Conservation (phyloP, 1,140 invertebrate genomes). For the Orussus abietinus region DNA sequence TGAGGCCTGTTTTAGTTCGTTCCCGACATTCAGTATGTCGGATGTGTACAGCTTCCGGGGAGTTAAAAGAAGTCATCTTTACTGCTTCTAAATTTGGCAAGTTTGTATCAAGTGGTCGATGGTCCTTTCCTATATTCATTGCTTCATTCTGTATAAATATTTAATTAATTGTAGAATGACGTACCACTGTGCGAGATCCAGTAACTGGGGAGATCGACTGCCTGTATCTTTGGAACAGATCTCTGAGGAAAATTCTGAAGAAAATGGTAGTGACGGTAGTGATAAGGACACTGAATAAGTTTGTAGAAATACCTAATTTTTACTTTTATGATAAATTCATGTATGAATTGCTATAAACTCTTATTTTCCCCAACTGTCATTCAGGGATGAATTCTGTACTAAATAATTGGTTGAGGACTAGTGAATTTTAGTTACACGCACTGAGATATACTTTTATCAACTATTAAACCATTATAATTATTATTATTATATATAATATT, state of each 20-base stretch:
- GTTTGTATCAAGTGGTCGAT: constrained; percentile 43
- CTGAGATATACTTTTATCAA: no score
- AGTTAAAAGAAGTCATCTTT: constrained; percentile 73
- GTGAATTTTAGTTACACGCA: no score
- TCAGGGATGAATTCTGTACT: no score
- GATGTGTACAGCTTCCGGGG: constrained; percentile 70
- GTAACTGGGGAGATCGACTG: constrained; percentile 71
- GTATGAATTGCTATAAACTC: no score
- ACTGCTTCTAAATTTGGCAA: constrained; percentile 71
- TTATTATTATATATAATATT: no score
- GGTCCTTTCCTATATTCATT: constrained; percentile 18
- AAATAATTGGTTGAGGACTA: no score
- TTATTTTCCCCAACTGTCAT: no score
- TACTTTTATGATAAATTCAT: no score
- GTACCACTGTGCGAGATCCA: constrained; percentile 66
- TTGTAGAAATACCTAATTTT: no score
- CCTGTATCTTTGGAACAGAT: no score
- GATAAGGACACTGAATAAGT: no score
- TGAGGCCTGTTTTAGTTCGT: constrained; percentile 62
- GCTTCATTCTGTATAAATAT: constrained; percentile 8
- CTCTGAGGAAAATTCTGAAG: constrained; percentile 18
- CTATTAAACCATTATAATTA: no score
- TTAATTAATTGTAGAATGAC: constrained; percentile 50
- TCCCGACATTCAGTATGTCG: constrained; percentile 72
- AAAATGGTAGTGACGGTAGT: constrained; percentile 19